phyloP scores from a whole-genome alignment of 30 jellyfish, hydroid and myxozoan genomes.

The Aurelia sp. region DNA sequence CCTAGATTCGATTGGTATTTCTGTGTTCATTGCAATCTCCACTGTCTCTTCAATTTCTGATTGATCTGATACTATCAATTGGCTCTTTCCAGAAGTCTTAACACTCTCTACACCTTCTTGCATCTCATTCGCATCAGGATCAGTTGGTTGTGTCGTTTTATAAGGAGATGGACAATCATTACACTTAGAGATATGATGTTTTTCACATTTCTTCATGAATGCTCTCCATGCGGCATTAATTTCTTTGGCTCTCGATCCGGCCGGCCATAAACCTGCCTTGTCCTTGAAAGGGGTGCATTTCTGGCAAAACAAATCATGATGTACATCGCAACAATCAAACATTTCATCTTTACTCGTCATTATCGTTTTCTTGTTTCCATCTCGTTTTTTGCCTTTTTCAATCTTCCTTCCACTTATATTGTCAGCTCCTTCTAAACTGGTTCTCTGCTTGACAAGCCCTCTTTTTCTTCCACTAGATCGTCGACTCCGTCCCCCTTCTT shows the following conservation, averaged over 20 bases:
- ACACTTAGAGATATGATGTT: constrained; percentile 29
- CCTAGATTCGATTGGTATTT: neutral
- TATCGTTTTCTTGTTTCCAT: neutral
- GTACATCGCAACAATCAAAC: constrained; percentile 65
- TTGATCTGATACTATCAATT: neutral
- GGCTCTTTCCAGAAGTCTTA: neutral
- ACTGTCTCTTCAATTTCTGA: neutral
- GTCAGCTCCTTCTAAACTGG: neutral
- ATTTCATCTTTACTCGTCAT: constrained; percentile 39
- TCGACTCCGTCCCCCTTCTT: neutral
- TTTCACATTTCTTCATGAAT: constrained; percentile 14
- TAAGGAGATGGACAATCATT: constrained; percentile 5
- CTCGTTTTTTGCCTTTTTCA: neutral
- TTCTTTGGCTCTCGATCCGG: constrained; percentile 36
- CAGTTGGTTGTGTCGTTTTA: neutral
- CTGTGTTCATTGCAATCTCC: neutral
- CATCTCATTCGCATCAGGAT: neutral
- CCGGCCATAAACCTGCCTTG: constrained; percentile 53
- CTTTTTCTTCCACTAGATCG: constrained; percentile 1
- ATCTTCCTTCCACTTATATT: neutral
- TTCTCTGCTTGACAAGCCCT: neutral
- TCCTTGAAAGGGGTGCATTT: constrained; percentile 46
- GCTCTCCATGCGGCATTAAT: constrained; percentile 48
- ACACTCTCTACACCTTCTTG: neutral
- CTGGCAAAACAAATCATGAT: constrained; percentile 27